phyloP scores from a whole-genome alignment of 1,140 invertebrate genomes.

The Adoxophyes honmai region DNA sequence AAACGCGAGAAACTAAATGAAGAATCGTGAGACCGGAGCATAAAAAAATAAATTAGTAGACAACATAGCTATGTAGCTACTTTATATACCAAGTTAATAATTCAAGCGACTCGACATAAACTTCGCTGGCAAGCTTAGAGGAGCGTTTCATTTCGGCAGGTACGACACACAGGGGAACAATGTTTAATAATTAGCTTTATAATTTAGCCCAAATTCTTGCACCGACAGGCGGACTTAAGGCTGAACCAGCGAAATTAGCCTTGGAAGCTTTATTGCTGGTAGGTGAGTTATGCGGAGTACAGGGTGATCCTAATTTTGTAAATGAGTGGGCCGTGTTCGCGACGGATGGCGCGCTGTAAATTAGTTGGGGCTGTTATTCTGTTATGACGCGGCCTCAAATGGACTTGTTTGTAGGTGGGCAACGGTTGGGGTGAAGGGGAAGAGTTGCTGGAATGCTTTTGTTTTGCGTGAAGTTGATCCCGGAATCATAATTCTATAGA shows the following conservation, averaged over 20 bases:
- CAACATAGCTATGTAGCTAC: background rate
- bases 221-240: conserved; percentile 46
- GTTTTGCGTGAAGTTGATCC: no score
- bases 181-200: conserved; percentile 62
- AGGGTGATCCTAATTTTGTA: conserved; percentile 10
- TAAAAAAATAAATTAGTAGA: conserved; percentile 14
- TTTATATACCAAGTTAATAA: conserved; percentile 32
- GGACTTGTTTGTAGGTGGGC: no score
- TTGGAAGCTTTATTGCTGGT: conserved; percentile 27
- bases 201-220: conserved; percentile 53
- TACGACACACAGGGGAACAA: conserved; percentile 58
- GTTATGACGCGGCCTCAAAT: no score
- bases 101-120: conserved; percentile 30
- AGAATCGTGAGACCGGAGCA: background rate
- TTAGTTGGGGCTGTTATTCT: no score
- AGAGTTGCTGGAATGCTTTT: no score
- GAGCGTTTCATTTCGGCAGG: conserved; percentile 44
- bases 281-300: conserved; percentile 17
- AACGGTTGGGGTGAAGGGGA: background rate
- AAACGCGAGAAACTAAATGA: no score
- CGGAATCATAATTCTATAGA: no score
- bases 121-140: conserved; percentile 27
- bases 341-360: background rate
- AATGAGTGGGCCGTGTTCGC: conserved; percentile 6
- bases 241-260: conserved; percentile 36